These are phyloP conservation scores for Drosophila diplacantha DNA, from an alignment of 2,888 invertebrate species.

Conservation along the genomic window DNA sequence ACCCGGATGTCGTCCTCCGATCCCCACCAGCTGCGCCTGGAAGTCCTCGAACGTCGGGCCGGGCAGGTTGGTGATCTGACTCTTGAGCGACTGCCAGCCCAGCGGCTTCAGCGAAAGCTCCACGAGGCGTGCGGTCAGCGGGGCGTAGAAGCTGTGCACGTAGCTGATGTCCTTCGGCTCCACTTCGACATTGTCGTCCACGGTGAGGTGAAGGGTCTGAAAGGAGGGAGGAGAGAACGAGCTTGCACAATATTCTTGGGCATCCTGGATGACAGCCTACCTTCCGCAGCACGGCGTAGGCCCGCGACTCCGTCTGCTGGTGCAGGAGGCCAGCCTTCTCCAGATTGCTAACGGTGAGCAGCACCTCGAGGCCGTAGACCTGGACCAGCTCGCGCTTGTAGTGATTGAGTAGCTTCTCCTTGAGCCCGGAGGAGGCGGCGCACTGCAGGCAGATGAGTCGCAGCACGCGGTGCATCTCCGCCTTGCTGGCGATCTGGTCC, in stretches of 20 bases:
- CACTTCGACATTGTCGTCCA: conserved; percentile 91
- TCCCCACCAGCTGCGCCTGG: conserved; percentile 80
- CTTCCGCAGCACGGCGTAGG: conserved; percentile 88
- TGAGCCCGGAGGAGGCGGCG: conserved; percentile 93
- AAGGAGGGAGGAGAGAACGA: not conserved
- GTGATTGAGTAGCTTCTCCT: conserved; percentile 87
- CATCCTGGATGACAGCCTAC: conserved; percentile 67
- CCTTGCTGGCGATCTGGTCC: conserved; percentile 91
- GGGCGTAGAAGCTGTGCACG: conserved; percentile 95
- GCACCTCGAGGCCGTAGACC: conserved; percentile 91
- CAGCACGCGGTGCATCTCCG: conserved; percentile 89
- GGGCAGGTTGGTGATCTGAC: conserved; percentile 89
- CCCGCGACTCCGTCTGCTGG: conserved; percentile 84
- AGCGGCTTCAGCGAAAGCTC: conserved; percentile 88
- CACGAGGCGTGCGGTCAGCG: conserved; percentile 90
- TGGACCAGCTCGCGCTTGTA: conserved; percentile 87
- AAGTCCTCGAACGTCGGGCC: conserved; percentile 83
- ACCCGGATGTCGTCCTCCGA: conserved; percentile 80
- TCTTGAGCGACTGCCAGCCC: conserved; percentile 88
- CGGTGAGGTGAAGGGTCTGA: conserved; percentile 88
- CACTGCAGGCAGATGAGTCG: conserved; percentile 96
- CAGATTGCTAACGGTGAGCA: conserved; percentile 89
- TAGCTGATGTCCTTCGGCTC: conserved; percentile 93
- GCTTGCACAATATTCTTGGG: not conserved
- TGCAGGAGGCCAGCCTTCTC: conserved; percentile 91